phyloP scores from a whole-genome alignment of 2,113 vertebrate species.

The Hippocampus zosterae region DNA sequence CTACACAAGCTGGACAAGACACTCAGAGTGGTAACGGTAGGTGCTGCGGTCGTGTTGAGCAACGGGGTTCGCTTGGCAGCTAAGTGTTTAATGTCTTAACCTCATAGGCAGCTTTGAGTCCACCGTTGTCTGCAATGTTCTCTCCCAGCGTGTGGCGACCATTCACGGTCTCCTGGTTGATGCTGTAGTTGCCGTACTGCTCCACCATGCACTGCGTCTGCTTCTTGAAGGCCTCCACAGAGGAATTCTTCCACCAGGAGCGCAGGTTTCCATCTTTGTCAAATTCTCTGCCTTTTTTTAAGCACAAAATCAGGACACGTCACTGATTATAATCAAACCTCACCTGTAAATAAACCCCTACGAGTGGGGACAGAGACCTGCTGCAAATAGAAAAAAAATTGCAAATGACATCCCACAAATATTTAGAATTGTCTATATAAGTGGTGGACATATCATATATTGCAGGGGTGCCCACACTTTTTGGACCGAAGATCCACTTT shows the following conservation, averaged over 20 bases:
- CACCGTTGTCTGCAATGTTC: slow-evolving; percentile 96
- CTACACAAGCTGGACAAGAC: slow-evolving; percentile 30
- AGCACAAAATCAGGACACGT: background rate
- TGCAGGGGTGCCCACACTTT: too few species aligned
- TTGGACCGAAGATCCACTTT: too few species aligned
- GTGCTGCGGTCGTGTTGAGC: too few species aligned
- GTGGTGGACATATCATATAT: too few species aligned
- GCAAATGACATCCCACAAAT: too few species aligned
- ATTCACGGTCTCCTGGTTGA: slow-evolving; percentile 85
- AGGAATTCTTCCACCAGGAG: slow-evolving; percentile 95
- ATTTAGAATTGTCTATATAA: too few species aligned
- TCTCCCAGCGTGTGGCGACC: slow-evolving; percentile 93
- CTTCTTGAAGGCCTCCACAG: slow-evolving; percentile 89
- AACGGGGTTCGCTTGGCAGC: background rate
- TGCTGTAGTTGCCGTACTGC: slow-evolving; percentile 88
- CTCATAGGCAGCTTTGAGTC: slow-evolving; percentile 91
- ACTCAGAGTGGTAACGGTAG: background rate
- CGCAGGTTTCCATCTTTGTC: slow-evolving; percentile 94
- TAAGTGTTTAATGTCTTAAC: slow-evolving; percentile 26
- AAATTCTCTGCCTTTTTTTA: slow-evolving; percentile 82
- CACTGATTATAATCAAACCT: background rate
- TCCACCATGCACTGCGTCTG: slow-evolving; percentile 92
- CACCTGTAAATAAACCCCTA: background rate
- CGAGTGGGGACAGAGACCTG: too few species aligned
- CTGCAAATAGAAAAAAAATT: too few species aligned